Conservation (phyloP, 2,113 vertebrate species). For the Crotalus tigris region DNA sequence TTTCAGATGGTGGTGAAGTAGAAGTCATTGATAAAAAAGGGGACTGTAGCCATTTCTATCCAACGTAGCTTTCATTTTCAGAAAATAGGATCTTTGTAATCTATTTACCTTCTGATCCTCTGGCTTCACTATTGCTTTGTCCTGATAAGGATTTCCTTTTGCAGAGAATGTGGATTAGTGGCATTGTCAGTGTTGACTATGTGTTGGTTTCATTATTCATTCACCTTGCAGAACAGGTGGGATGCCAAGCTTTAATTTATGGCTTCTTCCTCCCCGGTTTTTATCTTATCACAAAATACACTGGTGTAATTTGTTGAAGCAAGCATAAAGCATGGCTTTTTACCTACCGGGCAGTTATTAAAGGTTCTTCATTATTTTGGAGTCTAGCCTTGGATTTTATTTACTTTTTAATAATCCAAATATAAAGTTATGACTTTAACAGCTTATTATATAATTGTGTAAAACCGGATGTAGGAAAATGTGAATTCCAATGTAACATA, state of each 20-base stretch:
- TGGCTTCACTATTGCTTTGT: neutral
- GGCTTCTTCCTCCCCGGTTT: conserved; percentile 14
- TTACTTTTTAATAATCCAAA: conserved; percentile 31
- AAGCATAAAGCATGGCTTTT: neutral
- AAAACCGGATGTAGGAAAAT: conserved; percentile 16
- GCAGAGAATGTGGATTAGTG: neutral
- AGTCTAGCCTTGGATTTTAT: conserved; percentile 24
- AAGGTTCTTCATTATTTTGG: conserved; percentile 29
- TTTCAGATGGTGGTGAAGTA: neutral
- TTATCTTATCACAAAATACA: neutral
- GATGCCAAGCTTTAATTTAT: neutral
- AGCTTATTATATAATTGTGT: conserved; percentile 26
- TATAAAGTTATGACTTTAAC: neutral
- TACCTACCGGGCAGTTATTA: conserved; percentile 21
- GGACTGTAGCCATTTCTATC: neutral
- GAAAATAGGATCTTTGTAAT: neutral
- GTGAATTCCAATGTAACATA: neutral
- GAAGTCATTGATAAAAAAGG: neutral
- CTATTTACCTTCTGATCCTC: neutral
- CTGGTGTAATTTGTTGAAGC: conserved; percentile 10
- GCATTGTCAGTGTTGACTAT: neutral
- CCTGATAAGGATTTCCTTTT: neutral
- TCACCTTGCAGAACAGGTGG: conserved; percentile 18
- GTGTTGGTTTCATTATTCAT: neutral
- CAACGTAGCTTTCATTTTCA: neutral